Evolutionary conservation across 2,113 vertebrate species (phyloP).

Genomic region (Polypterus bichir): DNA sequence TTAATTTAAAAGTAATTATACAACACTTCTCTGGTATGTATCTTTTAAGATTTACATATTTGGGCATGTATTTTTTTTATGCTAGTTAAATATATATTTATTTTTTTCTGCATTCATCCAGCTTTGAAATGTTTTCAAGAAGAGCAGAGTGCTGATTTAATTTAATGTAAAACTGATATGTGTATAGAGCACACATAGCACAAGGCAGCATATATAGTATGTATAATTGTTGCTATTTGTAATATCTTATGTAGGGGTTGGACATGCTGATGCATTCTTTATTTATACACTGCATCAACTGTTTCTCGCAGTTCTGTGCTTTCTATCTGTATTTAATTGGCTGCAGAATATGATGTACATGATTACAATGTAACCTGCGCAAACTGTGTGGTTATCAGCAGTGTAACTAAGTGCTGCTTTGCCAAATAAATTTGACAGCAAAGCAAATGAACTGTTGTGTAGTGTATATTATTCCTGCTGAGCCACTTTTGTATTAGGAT

Average conservation of each 20-base stretch:
- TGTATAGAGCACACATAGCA: constrained; percentile 2
- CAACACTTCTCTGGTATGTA: constrained; percentile 29
- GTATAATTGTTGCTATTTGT: constrained; percentile 19
- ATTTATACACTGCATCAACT: constrained; percentile 11
- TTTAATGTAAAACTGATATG: too few relatives aligned
- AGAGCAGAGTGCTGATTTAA: constrained; percentile 7
- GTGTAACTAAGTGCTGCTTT: constrained; percentile 63
- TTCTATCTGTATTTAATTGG: constrained; percentile 45
- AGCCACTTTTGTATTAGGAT: too few relatives aligned
- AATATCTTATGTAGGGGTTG: constrained; percentile 35
- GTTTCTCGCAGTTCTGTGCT: constrained; percentile 26
- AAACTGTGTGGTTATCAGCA: constrained; percentile 46
- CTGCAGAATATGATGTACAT: constrained; percentile 44
- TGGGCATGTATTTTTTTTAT: constrained; percentile 44
- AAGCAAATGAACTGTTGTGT: constrained; percentile 39
- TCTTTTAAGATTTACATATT: constrained; percentile 49
- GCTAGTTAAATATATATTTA: constrained; percentile 50
- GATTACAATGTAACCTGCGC: constrained; percentile 37
- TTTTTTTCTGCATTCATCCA: constrained; percentile 9
- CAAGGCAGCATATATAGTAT: constrained; percentile 8
- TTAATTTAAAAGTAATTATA: constrained; percentile 38
- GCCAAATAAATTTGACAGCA: constrained; percentile 70
- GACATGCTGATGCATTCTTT: constrained; percentile 30
- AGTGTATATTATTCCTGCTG: constrained; percentile 2
- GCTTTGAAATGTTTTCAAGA: constrained; percentile 28